Conservation (phyloP, 2,113 vertebrate species). For the Crotalus tigris region DNA sequence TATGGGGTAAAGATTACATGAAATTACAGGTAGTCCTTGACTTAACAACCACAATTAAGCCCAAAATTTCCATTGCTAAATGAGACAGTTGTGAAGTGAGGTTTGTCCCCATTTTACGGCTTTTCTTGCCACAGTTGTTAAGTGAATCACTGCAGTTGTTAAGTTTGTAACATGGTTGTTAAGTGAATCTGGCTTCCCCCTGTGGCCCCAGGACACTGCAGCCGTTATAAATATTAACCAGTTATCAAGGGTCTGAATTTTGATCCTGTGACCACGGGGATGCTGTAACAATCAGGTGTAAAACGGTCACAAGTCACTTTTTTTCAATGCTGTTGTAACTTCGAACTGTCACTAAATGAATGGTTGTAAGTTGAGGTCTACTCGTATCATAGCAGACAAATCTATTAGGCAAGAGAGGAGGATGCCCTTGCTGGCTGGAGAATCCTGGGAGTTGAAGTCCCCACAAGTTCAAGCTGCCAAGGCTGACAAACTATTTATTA, state of each 20-base stretch:
- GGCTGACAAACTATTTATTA: background rate
- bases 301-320: background rate
- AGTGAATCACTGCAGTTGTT: background rate
- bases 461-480: too few relatives aligned
- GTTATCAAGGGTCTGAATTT: background rate
- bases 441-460: background rate
- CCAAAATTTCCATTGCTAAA: background rate
- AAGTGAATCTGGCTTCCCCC: background rate
- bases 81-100: background rate
- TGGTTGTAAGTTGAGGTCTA: background rate
- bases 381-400: background rate
- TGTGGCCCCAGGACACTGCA: background rate
- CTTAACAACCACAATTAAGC: background rate
- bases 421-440: background rate
- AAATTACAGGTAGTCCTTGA: background rate
- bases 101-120: background rate
- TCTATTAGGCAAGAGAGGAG: background rate
- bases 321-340: background rate
- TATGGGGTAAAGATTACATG: background rate
- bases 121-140: background rate
- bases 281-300: background rate
- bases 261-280: background rate
- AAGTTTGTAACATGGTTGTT: background rate
- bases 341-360: background rate
- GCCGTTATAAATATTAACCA: background rate